phyloP scores from a whole-genome alignment of 2,888 invertebrate species.

The Pecten maximus region DNA sequence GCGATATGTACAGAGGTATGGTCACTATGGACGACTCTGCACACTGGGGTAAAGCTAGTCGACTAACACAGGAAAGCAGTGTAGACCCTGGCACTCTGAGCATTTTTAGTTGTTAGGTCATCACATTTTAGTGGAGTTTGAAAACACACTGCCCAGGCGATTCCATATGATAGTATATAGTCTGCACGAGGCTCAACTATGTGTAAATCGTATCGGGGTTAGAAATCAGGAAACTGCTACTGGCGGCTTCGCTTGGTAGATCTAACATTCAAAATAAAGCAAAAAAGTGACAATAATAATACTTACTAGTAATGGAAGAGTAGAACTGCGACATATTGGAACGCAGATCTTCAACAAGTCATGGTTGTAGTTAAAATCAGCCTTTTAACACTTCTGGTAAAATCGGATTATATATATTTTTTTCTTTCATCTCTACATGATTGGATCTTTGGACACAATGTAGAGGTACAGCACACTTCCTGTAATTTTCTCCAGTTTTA shows the following conservation, averaged over 20 bases:
- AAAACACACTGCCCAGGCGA: conserved; percentile 26
- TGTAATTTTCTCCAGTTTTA: conserved; percentile 12
- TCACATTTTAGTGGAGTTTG: background rate
- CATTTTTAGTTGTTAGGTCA: background rate
- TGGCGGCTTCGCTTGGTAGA: conserved; percentile 9
- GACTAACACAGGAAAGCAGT: background rate
- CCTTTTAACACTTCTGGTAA: background rate
- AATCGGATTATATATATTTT: conserved; percentile 31
- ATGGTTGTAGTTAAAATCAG: background rate
- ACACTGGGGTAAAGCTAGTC: background rate
- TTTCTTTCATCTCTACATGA: background rate
- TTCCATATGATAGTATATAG: background rate
- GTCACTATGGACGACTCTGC: background rate
- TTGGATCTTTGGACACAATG: conserved; percentile 30
- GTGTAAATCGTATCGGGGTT: background rate
- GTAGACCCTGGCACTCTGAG: background rate
- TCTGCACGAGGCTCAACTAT: background rate
- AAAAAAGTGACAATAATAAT: conserved; percentile 19
- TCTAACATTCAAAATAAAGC: conserved; percentile 1
- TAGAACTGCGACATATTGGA: background rate
- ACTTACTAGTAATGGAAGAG: background rate
- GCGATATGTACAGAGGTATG: background rate
- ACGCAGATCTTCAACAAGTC: background rate
- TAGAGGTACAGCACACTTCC: background rate
- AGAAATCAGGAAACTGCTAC: background rate